Percentiles rank a stretch among this genome's conserved stretches.
These are phyloP conservation scores for Salvator merianae DNA, from an alignment of 2,113 vertebrate species.

Conservation along the genomic window DNA sequence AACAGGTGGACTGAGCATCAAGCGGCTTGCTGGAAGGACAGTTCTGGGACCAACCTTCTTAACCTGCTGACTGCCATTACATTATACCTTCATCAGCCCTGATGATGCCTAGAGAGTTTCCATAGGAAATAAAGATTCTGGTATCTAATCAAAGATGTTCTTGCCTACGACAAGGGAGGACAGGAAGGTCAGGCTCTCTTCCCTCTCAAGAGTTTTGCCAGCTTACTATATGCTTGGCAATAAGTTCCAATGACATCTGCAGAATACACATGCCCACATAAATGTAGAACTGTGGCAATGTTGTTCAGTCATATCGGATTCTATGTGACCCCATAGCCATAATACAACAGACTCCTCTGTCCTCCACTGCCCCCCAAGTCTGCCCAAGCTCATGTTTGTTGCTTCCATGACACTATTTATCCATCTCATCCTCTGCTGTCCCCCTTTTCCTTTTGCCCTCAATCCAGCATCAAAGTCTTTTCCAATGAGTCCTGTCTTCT, in stretches of 20 bases:
- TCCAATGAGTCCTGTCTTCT: too few species aligned
- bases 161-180: accelerated
- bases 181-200: background rate
- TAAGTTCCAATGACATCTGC: background rate
- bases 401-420: too few species aligned
- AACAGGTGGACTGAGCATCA: background rate
- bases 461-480: too few species aligned
- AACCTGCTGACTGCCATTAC: background rate
- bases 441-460: too few species aligned
- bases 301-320: background rate
- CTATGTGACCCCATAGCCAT: too few species aligned
- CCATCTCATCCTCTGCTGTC: too few species aligned
- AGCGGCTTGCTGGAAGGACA: background rate
- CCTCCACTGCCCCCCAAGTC: too few species aligned
- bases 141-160: background rate
- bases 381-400: too few species aligned
- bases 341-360: background rate
- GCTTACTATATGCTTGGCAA: background rate
- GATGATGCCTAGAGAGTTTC: background rate
- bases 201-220: background rate
- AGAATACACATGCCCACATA: background rate
- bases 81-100: background rate
- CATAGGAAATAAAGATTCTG: background rate
- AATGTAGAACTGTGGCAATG: too few species aligned
- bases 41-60: background rate